These are phyloP conservation scores for Megastigmus dorsalis DNA, from an alignment of 2,888 invertebrate genomes.

Conservation along the genomic window DNA sequence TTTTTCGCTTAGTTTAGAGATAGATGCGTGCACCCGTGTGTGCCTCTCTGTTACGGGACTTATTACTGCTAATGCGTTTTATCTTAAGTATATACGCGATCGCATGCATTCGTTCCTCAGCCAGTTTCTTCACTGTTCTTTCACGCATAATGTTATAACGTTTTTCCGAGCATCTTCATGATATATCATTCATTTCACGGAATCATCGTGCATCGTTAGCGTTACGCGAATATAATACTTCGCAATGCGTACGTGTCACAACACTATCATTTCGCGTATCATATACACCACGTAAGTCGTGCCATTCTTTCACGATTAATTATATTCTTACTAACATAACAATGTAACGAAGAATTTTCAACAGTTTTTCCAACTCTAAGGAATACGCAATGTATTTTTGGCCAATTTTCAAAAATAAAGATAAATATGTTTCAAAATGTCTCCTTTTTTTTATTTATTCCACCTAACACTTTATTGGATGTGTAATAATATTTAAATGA, in stretches of 20 bases:
- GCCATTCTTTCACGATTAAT: constrained; percentile 50
- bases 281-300: constrained; percentile 35
- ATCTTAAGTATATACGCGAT: not conserved
- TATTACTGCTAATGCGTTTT: not conserved
- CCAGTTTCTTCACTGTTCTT: constrained; percentile 34
- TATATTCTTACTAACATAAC: constrained; percentile 49
- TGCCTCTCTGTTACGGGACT: no score
- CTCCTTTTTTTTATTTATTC: constrained; percentile 11
- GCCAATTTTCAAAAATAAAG: constrained; percentile 55
- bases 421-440: constrained; percentile 44
- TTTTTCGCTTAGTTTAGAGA: not conserved
- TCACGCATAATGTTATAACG: constrained; percentile 11
- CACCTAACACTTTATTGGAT: no score
- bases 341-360: constrained; percentile 34
- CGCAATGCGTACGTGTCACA: not conserved
- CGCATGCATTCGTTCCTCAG: constrained; percentile 41
- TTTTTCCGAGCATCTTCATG: constrained; percentile 26
- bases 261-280: not conserved
- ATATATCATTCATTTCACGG: constrained; percentile 28
- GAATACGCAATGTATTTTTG: constrained; percentile 58
- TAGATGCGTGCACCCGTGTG: not conserved
- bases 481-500: no score
- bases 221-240: constrained; percentile 1
- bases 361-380: constrained; percentile 26
- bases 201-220: constrained; percentile 30